Conservation (phyloP, 1,140 invertebrate species). For the Archegozetes longisetosus region DNA sequence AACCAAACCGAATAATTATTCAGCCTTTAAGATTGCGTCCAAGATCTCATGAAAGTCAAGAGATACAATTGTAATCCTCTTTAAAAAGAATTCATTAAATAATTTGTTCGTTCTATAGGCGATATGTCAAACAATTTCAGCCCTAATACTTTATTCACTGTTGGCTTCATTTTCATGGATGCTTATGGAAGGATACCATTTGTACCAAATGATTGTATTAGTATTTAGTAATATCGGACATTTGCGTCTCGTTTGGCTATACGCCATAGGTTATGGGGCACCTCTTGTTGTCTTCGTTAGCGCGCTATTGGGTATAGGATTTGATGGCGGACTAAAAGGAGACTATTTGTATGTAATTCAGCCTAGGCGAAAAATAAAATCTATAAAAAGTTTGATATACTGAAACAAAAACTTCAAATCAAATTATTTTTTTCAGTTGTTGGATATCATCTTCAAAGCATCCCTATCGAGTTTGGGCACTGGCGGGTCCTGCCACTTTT, state of each 20-base stretch:
- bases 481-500: conserved; percentile 2
- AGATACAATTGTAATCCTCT: too few relatives aligned
- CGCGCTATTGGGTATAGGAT: neutral
- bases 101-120: conserved; percentile 13
- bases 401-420: neutral
- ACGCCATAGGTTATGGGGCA: conserved; percentile 3
- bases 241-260: neutral
- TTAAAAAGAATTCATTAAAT: too few relatives aligned
- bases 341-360: conserved; percentile 17
- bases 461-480: conserved; percentile 5
- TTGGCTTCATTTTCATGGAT: conserved; percentile 33
- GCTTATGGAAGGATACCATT: conserved; percentile 33
- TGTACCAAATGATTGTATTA: conserved; percentile 34
- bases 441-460: conserved; percentile 13
- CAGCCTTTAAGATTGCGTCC: too few relatives aligned
- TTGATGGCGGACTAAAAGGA: neutral
- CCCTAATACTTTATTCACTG: conserved; percentile 31
- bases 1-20: too few relatives aligned
- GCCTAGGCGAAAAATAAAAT: too few relatives aligned
- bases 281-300: neutral
- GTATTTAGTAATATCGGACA: conserved; percentile 26
- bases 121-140: conserved; percentile 29
- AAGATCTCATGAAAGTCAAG: too few relatives aligned
- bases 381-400: too few relatives aligned
- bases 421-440: conserved; percentile 12